Evolutionary conservation across 2,797 vertebrate species (phyloP), one percentile per base, ranked within the genome.

Genomic region (Anguilla anguilla): DNA sequence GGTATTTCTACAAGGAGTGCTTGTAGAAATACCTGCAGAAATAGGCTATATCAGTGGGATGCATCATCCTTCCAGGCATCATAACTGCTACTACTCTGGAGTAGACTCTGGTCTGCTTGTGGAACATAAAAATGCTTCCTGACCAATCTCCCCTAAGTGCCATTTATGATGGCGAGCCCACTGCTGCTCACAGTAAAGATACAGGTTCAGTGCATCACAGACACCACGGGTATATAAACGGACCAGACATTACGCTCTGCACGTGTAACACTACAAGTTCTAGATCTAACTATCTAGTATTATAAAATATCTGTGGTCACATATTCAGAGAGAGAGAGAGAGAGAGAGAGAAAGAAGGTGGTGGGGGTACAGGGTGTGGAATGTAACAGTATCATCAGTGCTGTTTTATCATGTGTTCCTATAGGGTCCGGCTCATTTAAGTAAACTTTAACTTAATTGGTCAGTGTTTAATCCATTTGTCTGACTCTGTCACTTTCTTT

Each of bases 371-470:
- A 43, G 11, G 2, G 72, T 17, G 31, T 31, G 6, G 10, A 28
- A 31, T 72, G 67, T 43, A 43, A 43, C 67, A 39, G 13, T 43
- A 35, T 39, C 11, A 10, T 77, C 17, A 28, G 15, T 77, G 82
- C 61, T 79, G n/a, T 77, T 82, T 59, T 51, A 81, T 86, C 84
- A 55, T 74, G 88, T 88, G 91, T 92, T 92, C 86, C 89, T 35
- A 55, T 6, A 19, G 91, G 90, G 90, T 87, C 87, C 88, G 59
- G 72, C 31, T 72, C 67, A 72, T 31, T 39, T 85, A 77, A 83
- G 85, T 89, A 83, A 87, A 91, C 92, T 89, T 91, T 79, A 90
- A 92, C 92, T 90, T 86, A 64, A 93, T 87, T 86, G 90, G 93
- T 94, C 89, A 90, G 67, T 25, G 39, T 92, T 91, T 90, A 87